These are phyloP conservation scores for Radopholus similis DNA, from an alignment of 1,140 invertebrate genomes.

Conservation along the genomic window DNA sequence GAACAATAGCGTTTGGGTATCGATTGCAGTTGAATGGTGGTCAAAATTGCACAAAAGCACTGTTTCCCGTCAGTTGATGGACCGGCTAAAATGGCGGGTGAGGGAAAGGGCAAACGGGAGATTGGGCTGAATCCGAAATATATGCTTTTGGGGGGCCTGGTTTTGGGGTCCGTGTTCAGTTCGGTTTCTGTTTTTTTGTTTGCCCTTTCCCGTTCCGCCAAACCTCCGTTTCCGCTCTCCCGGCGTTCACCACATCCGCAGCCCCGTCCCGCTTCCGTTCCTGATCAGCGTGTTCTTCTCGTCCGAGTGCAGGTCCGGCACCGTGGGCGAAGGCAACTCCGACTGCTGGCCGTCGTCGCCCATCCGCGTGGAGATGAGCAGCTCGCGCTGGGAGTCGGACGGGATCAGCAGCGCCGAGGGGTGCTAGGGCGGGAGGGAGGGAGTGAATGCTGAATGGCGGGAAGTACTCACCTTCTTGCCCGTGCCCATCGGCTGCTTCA, in stretches of 20 bases:
- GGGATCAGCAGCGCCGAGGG: slow-evolving; percentile 18
- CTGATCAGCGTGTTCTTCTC: slow-evolving; percentile 54
- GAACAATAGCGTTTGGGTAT: no score
- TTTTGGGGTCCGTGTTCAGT: not conserved
- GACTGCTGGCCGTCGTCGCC: not conserved
- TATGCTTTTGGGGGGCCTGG: no score
- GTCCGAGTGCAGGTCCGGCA: slow-evolving; percentile 56
- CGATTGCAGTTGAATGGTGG: no score
- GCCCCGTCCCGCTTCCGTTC: slow-evolving; percentile 25
- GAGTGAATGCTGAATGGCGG: not conserved
- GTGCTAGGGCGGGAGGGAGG: not conserved
- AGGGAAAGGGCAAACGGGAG: no score
- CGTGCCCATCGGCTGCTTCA: slow-evolving; percentile 32
- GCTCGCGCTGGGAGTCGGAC: slow-evolving; percentile 52
- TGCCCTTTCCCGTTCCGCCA: not conserved
- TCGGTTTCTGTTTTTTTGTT: not conserved
- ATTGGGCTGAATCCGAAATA: no score
- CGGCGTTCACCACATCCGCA: slow-evolving; percentile 39
- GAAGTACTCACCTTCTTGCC: not conserved
- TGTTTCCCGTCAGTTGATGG: no score
- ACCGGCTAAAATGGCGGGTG: no score
- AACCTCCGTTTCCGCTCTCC: not conserved
- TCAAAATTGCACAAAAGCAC: no score
- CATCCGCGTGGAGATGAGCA: slow-evolving; percentile 23
- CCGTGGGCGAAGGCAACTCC: not conserved